These are phyloP conservation scores for Hoplostethus atlanticus DNA, from an alignment of 2,797 vertebrate genomes.

Conservation along the genomic window DNA sequence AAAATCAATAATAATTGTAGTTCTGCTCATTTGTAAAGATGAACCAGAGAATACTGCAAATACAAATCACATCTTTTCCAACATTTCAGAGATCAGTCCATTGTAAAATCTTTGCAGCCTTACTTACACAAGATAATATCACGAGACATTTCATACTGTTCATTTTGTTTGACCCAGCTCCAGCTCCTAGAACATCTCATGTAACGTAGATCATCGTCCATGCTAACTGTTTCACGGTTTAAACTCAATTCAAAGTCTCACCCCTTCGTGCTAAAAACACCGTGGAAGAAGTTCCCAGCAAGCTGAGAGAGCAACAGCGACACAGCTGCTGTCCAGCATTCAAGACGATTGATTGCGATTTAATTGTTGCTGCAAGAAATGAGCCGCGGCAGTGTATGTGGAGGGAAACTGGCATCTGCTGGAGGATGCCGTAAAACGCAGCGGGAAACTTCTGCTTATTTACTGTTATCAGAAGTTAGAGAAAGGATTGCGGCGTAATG, in stretches of 20 bases:
- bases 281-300: not conserved
- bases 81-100: conserved; percentile 6
- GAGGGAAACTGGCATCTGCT: conserved; percentile 47
- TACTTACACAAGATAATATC: not conserved
- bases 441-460: conserved; percentile 57
- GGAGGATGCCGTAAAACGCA: conserved; percentile 50
- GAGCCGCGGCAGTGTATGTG: conserved; percentile 47
- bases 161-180: not conserved
- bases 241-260: not conserved
- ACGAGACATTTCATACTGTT: conserved; percentile 6
- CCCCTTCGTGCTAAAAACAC: conserved; percentile 2
- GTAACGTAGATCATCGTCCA: conserved; percentile 29
- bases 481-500: conserved; percentile 28
- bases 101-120: not conserved
- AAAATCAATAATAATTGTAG: too few species aligned
- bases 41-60: conserved; percentile 30
- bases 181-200: not conserved
- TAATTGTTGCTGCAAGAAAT: conserved; percentile 65
- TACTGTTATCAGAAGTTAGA: conserved; percentile 47
- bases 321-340: conserved; percentile 52
- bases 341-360: conserved; percentile 59
- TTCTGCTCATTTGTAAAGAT: conserved; percentile 43
- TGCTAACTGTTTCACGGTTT: not conserved
- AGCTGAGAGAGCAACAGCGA: not conserved
- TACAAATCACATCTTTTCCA: conserved; percentile 6